Evolutionary conservation across 2,113 vertebrate species (phyloP), one percentile per base, ranked within the genome.

Genomic region (Crocuta crocuta): DNA sequence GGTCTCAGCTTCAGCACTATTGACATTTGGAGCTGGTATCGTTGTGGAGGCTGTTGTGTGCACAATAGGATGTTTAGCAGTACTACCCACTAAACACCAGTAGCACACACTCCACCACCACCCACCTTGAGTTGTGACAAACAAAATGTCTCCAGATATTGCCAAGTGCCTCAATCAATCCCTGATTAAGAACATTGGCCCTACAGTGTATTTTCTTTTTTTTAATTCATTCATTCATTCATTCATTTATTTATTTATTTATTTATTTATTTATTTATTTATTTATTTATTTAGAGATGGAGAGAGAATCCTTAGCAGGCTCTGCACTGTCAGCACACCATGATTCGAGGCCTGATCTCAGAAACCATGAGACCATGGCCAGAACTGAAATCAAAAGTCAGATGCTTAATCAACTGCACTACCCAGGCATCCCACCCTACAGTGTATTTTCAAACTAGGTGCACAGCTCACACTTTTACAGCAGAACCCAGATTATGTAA

Each of bases 401-500:
- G 21, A 61, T 61, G 21, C 21, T 61, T 61, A 61, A 61, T 8
- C 19, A 61, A 61, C 58, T 61, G 58, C 21, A 61, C 58, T 17
- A 61, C 58, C 58, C 21, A 24, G 58, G 21, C 58, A 61, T 61
- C 58, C 21, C 2, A 0, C 58, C 58, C 19, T 23, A 61, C 3
- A 26, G 4, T 28, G 23, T 50, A 73, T 79, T 91, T 33, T 79
- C 61, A 91, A 39, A 3, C 11, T 50, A 45, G 63, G 15, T 17
- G 58, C 19, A 82, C 78, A 24, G 91, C 70, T 70, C 28, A 70
- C 16, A 5, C 17, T 91, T 68, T 84, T 17, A 55, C 2, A 84
- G 45, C 33, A 87, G 28, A 96, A 80, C 19, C 1, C 13, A 78
- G n/a, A 81, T 92, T 63, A 50, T 24, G 11, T 45, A 90, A 89